phyloP scores from a whole-genome alignment of 2,113 vertebrate species.

The Cyanoliseus patagonus region DNA sequence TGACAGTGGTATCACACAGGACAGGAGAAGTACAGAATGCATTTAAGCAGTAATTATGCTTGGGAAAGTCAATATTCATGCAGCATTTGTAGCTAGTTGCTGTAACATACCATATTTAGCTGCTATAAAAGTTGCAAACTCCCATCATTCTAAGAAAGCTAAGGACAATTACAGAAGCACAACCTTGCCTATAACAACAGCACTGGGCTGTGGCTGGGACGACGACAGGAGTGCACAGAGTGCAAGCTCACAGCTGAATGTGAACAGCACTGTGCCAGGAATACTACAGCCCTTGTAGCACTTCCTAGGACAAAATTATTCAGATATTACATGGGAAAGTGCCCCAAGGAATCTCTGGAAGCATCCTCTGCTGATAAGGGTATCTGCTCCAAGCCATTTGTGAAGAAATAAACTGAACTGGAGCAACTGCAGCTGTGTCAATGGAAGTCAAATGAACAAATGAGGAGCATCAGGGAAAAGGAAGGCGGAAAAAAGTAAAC shows the following conservation, averaged over 20 bases:
- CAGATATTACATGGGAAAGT: neutral
- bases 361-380: conserved; percentile 11
- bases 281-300: neutral
- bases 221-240: neutral
- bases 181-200: neutral
- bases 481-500: neutral
- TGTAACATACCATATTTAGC: neutral
- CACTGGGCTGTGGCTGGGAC: neutral
- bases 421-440: neutral
- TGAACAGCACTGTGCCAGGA: neutral
- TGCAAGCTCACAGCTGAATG: accelerated
- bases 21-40: neutral
- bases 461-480: accelerated
- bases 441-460: neutral
- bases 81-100: neutral
- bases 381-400: neutral
- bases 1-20: neutral
- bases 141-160: neutral
- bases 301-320: neutral
- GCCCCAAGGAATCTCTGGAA: neutral
- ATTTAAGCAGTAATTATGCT: neutral
- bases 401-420: conserved; percentile 11
- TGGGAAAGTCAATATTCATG: neutral
- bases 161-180: neutral
- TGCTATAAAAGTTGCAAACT: neutral